phyloP scores from a whole-genome alignment of 2,888 invertebrate genomes.

The Gibbula magus region DNA sequence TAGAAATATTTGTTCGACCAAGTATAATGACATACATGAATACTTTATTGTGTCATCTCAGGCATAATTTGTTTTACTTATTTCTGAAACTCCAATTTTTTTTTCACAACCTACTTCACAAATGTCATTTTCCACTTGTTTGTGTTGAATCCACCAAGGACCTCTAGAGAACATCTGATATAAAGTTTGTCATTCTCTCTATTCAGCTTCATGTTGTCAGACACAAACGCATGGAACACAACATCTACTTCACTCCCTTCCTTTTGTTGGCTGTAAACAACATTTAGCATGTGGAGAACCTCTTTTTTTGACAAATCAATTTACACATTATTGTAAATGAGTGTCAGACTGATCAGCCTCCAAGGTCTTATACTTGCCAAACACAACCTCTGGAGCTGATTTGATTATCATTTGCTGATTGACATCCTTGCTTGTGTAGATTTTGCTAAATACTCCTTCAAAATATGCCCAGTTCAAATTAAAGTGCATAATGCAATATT shows the following conservation, averaged over 20 bases:
- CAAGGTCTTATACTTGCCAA: too few species aligned
- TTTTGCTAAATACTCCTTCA: background rate
- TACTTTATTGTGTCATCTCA: too few species aligned
- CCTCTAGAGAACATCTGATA: background rate
- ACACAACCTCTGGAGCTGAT: too few species aligned
- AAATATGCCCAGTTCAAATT: too few species aligned
- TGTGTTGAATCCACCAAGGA: background rate
- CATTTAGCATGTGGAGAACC: too few species aligned
- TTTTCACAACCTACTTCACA: background rate
- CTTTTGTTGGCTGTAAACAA: background rate
- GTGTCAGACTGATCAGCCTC: background rate
- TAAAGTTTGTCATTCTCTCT: background rate
- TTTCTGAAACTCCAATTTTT: background rate
- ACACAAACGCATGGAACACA: constrained; percentile 27
- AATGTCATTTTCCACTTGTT: background rate
- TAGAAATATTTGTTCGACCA: too few species aligned
- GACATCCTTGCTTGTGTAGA: background rate
- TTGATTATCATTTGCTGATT: background rate
- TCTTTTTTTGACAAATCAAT: background rate
- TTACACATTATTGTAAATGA: background rate
- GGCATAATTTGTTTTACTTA: too few species aligned
- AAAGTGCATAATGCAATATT: too few species aligned
- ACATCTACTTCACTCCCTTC: background rate
- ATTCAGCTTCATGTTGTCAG: constrained; percentile 8
- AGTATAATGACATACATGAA: too few species aligned